A percentile compares a stretch with the other conserved stretches of the same genome.
phyloP scores from a whole-genome alignment of 2,888 invertebrate genomes.

The Andrena hattorfiana region DNA sequence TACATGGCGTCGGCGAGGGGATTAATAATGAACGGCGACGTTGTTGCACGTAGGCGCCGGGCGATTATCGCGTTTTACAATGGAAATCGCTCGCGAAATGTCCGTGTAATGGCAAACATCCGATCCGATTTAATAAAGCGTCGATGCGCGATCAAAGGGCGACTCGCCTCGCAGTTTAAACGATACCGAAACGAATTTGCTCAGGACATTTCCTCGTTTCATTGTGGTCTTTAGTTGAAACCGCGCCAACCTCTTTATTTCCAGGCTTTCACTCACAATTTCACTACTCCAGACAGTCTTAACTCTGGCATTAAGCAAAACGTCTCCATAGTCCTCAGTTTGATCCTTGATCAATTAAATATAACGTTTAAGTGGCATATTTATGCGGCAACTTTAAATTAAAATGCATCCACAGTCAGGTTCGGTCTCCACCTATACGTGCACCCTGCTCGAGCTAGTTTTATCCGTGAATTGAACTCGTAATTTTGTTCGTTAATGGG shows the following conservation, averaged over 20 bases:
- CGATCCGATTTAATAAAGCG: slow-evolving; percentile 59
- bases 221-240: neutral
- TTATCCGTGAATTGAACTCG: slow-evolving; percentile 39
- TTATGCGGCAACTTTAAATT: slow-evolving; percentile 19
- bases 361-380: slow-evolving; percentile 17
- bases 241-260: neutral
- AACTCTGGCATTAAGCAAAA: neutral
- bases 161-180: slow-evolving; percentile 9
- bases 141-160: slow-evolving; percentile 42
- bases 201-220: neutral
- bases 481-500: slow-evolving; percentile 48
- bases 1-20: slow-evolving; percentile 53
- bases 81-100: slow-evolving; percentile 61
- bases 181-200: slow-evolving; percentile 16
- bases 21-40: slow-evolving; percentile 70
- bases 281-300: neutral
- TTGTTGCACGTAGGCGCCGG: slow-evolving; percentile 46
- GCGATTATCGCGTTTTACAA: slow-evolving; percentile 71
- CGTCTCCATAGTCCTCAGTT: too few relatives aligned
- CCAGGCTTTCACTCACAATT: neutral
- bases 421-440: neutral
- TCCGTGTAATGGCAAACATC: slow-evolving; percentile 63
- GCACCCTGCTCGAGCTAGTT: neutral
- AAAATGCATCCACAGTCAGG: slow-evolving; percentile 18
- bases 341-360: neutral